phyloP scores from a whole-genome alignment of 2,888 invertebrate species.

The Halictus quadricinctus region DNA sequence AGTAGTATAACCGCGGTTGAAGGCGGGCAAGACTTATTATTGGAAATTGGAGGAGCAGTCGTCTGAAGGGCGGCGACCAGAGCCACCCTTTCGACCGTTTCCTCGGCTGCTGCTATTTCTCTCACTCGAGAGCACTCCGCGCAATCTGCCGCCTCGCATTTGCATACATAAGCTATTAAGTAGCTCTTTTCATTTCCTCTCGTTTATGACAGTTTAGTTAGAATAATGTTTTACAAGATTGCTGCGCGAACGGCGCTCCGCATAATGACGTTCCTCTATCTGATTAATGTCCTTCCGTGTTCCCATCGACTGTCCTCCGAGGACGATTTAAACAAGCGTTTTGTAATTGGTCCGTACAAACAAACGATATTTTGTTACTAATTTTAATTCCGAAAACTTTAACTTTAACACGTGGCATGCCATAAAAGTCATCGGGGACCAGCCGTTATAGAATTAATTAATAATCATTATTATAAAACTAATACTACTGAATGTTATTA shows the following conservation, averaged over 20 bases:
- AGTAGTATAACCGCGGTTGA: background rate
- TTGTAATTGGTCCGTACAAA: background rate
- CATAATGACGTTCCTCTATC: constrained; percentile 69
- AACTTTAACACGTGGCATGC: background rate
- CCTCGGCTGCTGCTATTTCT: constrained; percentile 64
- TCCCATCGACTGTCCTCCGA: constrained; percentile 58
- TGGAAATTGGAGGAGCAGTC: constrained; percentile 38
- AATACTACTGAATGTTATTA: background rate
- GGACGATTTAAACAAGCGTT: constrained; percentile 22
- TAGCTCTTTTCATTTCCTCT: constrained; percentile 83
- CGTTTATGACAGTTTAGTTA: constrained; percentile 83
- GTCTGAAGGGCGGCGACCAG: constrained; percentile 47
- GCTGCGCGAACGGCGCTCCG: constrained; percentile 77
- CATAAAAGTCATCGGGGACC: background rate
- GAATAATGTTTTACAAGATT: constrained; percentile 82
- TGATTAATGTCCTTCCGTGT: constrained; percentile 77
- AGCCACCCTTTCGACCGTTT: constrained; percentile 69
- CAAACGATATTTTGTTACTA: background rate
- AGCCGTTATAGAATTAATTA: background rate
- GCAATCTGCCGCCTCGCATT: constrained; percentile 80
- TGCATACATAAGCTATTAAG: constrained; percentile 83
- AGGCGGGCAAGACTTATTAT: constrained; percentile 19
- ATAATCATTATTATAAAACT: background rate
- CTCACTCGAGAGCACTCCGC: constrained; percentile 76
- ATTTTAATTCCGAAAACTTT: background rate